Evolutionary conservation across 2,797 vertebrate species (phyloP), one percentile per base, ranked within the genome.

Genomic region (Anguilla megastoma): DNA sequence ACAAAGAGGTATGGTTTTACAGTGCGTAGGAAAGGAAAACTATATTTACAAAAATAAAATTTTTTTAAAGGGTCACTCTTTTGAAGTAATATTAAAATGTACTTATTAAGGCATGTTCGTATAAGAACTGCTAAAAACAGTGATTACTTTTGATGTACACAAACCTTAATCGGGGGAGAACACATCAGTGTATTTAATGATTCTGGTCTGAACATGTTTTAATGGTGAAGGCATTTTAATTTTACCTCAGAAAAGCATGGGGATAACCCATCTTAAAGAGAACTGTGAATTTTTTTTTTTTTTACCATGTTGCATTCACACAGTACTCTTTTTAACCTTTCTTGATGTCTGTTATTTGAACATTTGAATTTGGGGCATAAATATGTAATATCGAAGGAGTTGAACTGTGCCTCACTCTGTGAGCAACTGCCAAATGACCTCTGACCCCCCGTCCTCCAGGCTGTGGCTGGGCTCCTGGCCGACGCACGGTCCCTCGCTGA

Each of bases 401-500:
- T 9, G 52, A 54, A 54, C 12, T 54, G 60, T 63, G 60, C 60
- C 18, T 63, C 60, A 21, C 60, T 63, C 66, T 33, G 24, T 27
- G 66, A 30, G 27, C 27, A 71, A 71, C 10, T 0, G 3, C 27
- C 84, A 41, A 79, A 79, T 71, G 50, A 60, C 16, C 14, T 3
- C 12, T 90, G 18, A 52, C 85, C 89, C 63, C 63, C 63, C 9
- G 86, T 60, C 0, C 88, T 91, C 4, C 90, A 99, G 98, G 98
- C 98, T 0, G 98, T 99, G 0, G 98, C 98, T 0, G 98, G 98
- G 4, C 97, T 99, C 63, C 90, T 99, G 90, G 98, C 98, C 84
- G 98, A 99, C 84, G 98, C 98, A 2, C 97, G 98, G 1, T 99
- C 98, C 33, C 95, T 99, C 84, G 97, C 98, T 86, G 98, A 99